A percentile compares a stretch with the other conserved stretches of the same genome.
phyloP scores from a whole-genome alignment of 2,888 invertebrate genomes.

The Polydrusus tereticollis region DNA sequence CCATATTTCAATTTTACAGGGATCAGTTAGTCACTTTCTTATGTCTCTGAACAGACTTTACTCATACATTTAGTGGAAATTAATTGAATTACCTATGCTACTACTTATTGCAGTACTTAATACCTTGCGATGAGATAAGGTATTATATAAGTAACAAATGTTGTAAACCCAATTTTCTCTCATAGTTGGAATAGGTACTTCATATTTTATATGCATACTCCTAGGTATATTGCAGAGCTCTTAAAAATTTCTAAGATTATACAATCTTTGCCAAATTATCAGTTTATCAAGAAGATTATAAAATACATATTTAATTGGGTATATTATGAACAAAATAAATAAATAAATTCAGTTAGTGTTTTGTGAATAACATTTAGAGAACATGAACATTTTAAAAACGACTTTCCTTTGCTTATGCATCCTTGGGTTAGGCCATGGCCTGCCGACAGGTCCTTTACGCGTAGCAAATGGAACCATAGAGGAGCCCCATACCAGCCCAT shows the following conservation, averaged over 20 bases:
- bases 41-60: too few relatives aligned
- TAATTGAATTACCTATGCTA: too few relatives aligned
- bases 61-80: too few relatives aligned
- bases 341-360: not conserved
- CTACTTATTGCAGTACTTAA: too few relatives aligned
- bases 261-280: not conserved
- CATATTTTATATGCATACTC: too few relatives aligned
- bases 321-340: not conserved
- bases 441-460: not conserved
- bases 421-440: not conserved
- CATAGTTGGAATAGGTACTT: too few relatives aligned
- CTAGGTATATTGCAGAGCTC: too few relatives aligned
- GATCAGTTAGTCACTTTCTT: too few relatives aligned
- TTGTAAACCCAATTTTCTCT: too few relatives aligned
- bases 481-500: not conserved
- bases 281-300: not conserved
- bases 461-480: conserved; percentile 22
- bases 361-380: not conserved
- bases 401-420: not conserved
- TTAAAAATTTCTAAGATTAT: not conserved
- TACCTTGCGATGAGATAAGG: too few relatives aligned
- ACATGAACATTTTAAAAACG: not conserved
- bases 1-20: too few relatives aligned
- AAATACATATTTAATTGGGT: not conserved
- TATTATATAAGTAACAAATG: too few relatives aligned